Percentiles rank a stretch among this genome's conserved stretches.
These are phyloP conservation scores for Ranitomeya imitator DNA, from an alignment of 2,113 vertebrate genomes.

Conservation along the genomic window DNA sequence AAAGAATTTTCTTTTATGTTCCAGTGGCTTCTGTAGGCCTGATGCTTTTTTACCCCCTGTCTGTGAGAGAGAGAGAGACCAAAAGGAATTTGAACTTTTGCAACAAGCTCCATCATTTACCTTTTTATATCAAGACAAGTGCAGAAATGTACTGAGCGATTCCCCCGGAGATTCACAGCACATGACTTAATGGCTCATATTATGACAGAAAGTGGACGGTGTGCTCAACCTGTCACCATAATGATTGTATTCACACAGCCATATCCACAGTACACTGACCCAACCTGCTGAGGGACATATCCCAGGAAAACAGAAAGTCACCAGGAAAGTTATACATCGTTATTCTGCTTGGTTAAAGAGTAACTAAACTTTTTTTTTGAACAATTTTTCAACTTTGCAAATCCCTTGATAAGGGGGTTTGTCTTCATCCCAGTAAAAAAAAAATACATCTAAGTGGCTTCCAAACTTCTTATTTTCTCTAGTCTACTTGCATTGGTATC, in stretches of 20 bases:
- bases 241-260: not conserved
- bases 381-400: no score
- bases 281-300: not conserved
- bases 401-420: no score
- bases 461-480: no score
- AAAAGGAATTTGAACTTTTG: constrained; percentile 47
- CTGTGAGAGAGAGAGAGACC: constrained; percentile 31
- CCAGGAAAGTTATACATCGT: not conserved
- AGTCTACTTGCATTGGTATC: no score
- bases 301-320: not conserved
- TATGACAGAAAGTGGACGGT: constrained; percentile 1
- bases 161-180: constrained; percentile 20
- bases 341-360: no score
- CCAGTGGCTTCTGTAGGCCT: constrained; percentile 9
- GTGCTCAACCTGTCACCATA: constrained; percentile 10
- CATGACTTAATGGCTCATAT: constrained; percentile 39
- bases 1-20: constrained; percentile 48
- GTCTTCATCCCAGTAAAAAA: no score
- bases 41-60: not conserved
- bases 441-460: no score
- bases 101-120: constrained; percentile 46
- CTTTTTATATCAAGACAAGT: constrained; percentile 49
- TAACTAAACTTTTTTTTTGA: no score
- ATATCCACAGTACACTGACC: not conserved
- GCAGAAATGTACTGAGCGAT: constrained; percentile 34